Percentiles rank a stretch among this genome's conserved stretches.
Evolutionary conservation across 2,888 invertebrate genomes (phyloP).

Genomic region (Iphiclides podalirius): DNA sequence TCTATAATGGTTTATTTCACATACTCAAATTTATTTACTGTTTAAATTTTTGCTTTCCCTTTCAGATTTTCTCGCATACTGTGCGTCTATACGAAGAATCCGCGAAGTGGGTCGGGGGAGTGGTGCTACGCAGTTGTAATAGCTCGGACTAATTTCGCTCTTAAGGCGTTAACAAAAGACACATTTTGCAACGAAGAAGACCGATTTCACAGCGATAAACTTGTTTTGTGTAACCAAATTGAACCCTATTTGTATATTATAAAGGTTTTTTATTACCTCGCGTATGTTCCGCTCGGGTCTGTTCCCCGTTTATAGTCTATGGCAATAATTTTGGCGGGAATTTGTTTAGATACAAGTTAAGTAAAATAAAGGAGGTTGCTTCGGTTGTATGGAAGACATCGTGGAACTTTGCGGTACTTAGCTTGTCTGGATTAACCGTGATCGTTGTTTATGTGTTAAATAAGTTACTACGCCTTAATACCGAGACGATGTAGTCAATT

Average conservation of each 20-base stretch:
- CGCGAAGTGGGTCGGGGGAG: constrained; percentile 11
- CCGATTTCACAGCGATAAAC: not conserved
- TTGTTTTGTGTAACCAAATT: not conserved
- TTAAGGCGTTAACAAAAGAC: not conserved
- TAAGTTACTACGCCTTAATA: too few species aligned
- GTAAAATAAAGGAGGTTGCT: too few species aligned
- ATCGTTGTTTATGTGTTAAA: too few species aligned
- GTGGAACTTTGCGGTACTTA: too few species aligned
- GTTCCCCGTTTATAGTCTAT: not conserved
- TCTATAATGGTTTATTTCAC: too few species aligned
- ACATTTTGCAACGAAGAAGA: not conserved
- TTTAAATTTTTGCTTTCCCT: too few species aligned
- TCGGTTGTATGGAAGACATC: too few species aligned
- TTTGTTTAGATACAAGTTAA: too few species aligned
- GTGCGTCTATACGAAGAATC: constrained; percentile 52
- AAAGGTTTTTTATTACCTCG: constrained; percentile 8
- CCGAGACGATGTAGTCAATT: too few species aligned
- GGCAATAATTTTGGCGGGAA: constrained; percentile 3
- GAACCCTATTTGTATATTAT: not conserved
- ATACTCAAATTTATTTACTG: too few species aligned
- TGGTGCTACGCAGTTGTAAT: not conserved
- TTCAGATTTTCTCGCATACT: not conserved
- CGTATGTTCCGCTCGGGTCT: not conserved
- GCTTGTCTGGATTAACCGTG: too few species aligned
- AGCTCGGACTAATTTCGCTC: constrained; percentile 5